Base-by-base conservation (phyloP, 2,888 invertebrate genomes). In the Himalopsyche anomala region DNA sequence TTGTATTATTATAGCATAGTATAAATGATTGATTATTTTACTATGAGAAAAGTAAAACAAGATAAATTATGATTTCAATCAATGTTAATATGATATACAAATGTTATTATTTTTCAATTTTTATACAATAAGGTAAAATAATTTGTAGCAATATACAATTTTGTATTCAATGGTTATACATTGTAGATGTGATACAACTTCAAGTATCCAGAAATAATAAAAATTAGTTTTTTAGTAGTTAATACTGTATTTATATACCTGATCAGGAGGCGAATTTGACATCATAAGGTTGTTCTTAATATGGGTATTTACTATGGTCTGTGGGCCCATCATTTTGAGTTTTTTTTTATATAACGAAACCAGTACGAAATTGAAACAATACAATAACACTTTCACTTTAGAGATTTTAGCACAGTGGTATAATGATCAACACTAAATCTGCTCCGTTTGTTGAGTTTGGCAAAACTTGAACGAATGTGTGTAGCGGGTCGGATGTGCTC, bases 311-410 rank as follows among this genome's bases (percentile, higher is more conserved):
- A 86, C 56, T 54, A 87, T 87, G 1, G 42, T 82, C 38, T 81
- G 84, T n/a, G 86, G 87, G 17, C 85, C 87, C 87, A 88, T 88
- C 87, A 87, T 87, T 42, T 86, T 87, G 80, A 54, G 19, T 56
- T 36, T 12, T 69, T 74, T 74, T 36, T 74, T 74, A 36, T 11
- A n/a, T 6, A 17, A 19, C 62, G 5, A 51, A 62, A 19, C 28
- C 62, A 62, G 62, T 28, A 19, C 11, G 2, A 62, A 62, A 62
- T 62, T 2, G 4, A 74, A 74, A 74, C 36, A 38, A 74, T 12
- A 38, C 15, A 74, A 74, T 36, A 36, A 36, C 15, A 74, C 15
- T 74, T 74, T 15, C 36, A 36, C 74, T 74, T 15, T 74, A 12
- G 28, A 36, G 74, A 36, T 74, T 74, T 74, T n/a, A 74, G 15